Evolutionary conservation across 2,888 invertebrate species (phyloP).

Genomic region (Onthophagus sagittarius): DNA sequence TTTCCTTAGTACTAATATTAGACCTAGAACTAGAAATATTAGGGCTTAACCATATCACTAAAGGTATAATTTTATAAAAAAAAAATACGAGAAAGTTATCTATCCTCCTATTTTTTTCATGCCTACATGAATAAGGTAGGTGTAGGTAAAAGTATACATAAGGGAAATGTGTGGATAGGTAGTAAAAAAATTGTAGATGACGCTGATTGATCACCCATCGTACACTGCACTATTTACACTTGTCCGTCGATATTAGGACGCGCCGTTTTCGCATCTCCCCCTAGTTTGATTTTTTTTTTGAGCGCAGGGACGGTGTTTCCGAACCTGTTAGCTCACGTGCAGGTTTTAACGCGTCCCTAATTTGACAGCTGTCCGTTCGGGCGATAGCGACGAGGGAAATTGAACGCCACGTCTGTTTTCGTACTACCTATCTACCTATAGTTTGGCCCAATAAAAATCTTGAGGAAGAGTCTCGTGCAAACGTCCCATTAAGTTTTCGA

Average conservation of each 20-base stretch:
- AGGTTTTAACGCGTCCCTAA: constrained; percentile 9
- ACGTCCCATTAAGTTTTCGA: background rate
- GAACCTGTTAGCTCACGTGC: background rate
- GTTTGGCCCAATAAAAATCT: background rate
- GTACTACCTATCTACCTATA: background rate
- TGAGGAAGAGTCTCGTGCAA: background rate
- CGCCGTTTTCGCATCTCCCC: background rate
- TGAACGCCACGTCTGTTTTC: background rate
- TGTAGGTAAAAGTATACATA: no score
- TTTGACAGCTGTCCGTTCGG: constrained; percentile 9
- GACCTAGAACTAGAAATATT: no score
- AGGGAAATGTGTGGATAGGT: no score
- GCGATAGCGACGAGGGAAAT: background rate
- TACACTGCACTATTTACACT: constrained; percentile 3
- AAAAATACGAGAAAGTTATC: no score
- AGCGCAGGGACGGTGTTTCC: background rate
- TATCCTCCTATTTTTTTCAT: no score
- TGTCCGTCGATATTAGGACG: constrained; percentile 7
- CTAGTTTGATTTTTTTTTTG: background rate
- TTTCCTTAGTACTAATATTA: no score
- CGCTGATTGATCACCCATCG: background rate
- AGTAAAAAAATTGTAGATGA: background rate
- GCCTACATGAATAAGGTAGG: no score
- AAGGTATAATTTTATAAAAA: no score
- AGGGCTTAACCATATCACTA: no score